Percentiles rank a stretch among this genome's conserved stretches.
These are phyloP conservation scores for Limnephilus marmoratus DNA, from an alignment of 2,888 invertebrate genomes.

Conservation along the genomic window DNA sequence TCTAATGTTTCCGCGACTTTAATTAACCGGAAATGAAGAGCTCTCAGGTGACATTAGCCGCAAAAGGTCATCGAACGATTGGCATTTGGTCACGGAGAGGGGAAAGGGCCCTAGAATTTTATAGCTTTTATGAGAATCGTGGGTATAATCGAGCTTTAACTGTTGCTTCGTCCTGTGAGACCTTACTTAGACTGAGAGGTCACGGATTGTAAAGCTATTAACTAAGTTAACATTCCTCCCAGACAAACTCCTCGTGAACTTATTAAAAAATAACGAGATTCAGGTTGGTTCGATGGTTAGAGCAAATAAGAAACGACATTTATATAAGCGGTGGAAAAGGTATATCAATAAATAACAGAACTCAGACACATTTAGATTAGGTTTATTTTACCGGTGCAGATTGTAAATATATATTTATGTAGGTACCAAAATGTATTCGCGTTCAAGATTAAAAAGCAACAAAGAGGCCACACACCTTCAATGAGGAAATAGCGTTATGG, in stretches of 20 bases:
- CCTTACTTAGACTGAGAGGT: constrained; percentile 2
- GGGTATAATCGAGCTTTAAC: neutral
- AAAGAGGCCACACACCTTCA: neutral
- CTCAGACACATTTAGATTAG: neutral
- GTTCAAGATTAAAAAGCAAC: neutral
- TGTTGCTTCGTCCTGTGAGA: neutral
- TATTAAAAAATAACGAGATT: neutral
- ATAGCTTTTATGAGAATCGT: constrained; percentile 2
- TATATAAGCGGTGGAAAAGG: neutral
- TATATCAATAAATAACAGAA: neutral
- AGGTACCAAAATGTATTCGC: neutral
- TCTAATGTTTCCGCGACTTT: neutral
- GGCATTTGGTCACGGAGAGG: neutral
- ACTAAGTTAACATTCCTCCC: neutral
- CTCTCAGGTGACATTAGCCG: neutral
- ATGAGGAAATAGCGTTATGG: neutral
- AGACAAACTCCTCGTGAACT: neutral
- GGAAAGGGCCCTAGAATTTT: neutral
- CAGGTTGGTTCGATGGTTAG: neutral
- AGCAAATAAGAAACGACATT: neutral
- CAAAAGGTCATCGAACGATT: neutral
- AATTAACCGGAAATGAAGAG: neutral
- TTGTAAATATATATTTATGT: neutral
- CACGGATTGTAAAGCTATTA: neutral
- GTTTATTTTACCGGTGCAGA: neutral